Evolutionary conservation across 2,888 invertebrate species (phyloP), one percentile per base, ranked within the genome.

Genomic region (Yponomeuta sedellus): DNA sequence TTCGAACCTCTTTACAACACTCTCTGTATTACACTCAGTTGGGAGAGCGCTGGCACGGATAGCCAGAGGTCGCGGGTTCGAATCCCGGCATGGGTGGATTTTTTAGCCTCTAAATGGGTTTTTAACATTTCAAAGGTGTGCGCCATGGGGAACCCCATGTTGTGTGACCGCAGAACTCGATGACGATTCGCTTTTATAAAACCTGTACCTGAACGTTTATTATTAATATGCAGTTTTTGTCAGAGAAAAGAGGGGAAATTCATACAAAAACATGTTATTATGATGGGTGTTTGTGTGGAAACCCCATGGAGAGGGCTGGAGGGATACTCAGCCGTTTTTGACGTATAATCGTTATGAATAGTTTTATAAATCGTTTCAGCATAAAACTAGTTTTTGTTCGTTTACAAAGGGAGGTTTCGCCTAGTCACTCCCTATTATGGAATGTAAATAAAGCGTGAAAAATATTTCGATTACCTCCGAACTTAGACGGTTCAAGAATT

Each of bases 291-390:
- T 34, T 52, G 44, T 12, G 44, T 52, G 16, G 44, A 52, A 52
- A 16, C 44, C 44, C 44, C 44, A 16, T 5, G 12, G 44, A 10
- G 44, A 52, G 44, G 12, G 16, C 44, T 16, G 44, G 44, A 12
- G 16, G 44, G 16, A 52, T 52, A 16, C 44, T 52, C 44, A 52
- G 44, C 44, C 44, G 44, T 52, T 52, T 52, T 52, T 52, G 44
- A 52, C 44, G 44, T 52, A 52, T 52, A 52, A 52, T 52, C 44
- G 44, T 52, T 52, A 52, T 52, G 44, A 52, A 52, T 52, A 52
- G 44, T 52, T 52, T 52, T 52, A 52, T 52, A 52, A 52, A 52
- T 52, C 44, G 44, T 52, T 52, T 52, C 44, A 52, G 44, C 44
- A 52, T 52, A 52, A 52, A 52, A 52, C 44, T 52, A 3, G 12